Evolutionary conservation across 35 echinoderm and acorn worm genomes (phyloP).

Genomic region (Chiridota heheva): DNA sequence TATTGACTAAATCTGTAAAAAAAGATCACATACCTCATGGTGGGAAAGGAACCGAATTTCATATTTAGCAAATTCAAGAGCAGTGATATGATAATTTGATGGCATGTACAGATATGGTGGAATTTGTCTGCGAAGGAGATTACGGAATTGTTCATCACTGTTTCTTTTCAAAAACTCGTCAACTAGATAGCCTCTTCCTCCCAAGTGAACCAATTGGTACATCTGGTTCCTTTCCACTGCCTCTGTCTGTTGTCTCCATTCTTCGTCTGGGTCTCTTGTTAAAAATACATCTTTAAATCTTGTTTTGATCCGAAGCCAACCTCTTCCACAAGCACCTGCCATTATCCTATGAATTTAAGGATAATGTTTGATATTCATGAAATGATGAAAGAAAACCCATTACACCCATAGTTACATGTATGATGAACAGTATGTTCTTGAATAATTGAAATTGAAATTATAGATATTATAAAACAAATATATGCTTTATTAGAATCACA

Average conservation of each 20-base stretch:
- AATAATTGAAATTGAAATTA: no score
- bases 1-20: neutral
- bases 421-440: no score
- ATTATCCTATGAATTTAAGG: no score
- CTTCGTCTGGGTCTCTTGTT: conserved; percentile 60
- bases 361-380: no score
- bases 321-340: no score
- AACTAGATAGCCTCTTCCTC: conserved; percentile 51
- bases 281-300: no score
- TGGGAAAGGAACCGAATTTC: conserved; percentile 32
- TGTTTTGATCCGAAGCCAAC: no score
- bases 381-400: no score
- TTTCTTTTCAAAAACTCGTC: conserved; percentile 39
- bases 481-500: no score
- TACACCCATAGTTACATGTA: no score
- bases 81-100: conserved; percentile 42
- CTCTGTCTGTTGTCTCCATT: conserved; percentile 73
- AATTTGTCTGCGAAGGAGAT: conserved; percentile 15
- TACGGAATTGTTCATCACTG: conserved; percentile 35
- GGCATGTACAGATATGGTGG: conserved; percentile 54
- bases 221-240: conserved; percentile 57
- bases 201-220: conserved; percentile 68
- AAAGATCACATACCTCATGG: conserved; percentile 7
- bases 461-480: no score
- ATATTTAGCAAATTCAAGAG: conserved; percentile 39